phyloP scores from a whole-genome alignment of 2,797 vertebrate genomes.

The Pangasius mekongensis region DNA sequence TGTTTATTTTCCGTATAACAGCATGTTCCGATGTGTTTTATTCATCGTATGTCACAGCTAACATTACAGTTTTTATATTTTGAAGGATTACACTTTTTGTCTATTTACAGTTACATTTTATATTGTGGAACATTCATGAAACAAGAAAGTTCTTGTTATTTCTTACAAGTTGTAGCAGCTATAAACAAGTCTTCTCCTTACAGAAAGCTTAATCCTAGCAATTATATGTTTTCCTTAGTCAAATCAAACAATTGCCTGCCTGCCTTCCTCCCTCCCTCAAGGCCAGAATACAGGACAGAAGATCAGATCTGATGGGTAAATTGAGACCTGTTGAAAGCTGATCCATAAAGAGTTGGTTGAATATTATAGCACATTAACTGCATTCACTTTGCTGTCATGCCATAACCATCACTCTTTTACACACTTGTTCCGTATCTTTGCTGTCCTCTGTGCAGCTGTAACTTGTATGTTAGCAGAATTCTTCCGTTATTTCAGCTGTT shows the following conservation, averaged over 20 bases:
- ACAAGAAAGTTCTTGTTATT: too few species aligned
- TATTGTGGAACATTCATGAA: not conserved
- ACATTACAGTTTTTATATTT: not conserved
- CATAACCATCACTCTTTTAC: not conserved
- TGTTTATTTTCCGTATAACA: not conserved
- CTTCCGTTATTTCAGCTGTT: constrained; percentile 18
- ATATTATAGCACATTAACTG: not conserved
- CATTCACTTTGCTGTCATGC: not conserved
- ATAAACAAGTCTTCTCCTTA: too few species aligned
- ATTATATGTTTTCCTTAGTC: too few species aligned
- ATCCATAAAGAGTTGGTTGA: not conserved
- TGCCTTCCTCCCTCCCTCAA: not conserved
- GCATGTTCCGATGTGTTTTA: not conserved
- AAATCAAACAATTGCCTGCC: not conserved
- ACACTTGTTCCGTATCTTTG: not conserved
- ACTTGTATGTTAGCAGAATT: not conserved
- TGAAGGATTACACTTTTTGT: not conserved
- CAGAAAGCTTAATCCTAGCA: too few species aligned
- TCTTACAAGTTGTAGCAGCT: too few species aligned
- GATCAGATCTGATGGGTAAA: not conserved
- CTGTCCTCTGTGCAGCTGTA: not conserved
- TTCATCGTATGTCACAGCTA: not conserved
- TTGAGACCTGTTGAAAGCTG: not conserved
- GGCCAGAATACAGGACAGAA: not conserved
- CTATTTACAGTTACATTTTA: not conserved